Evolutionary conservation across 2,888 invertebrate genomes (phyloP), one percentile per base, ranked within the genome.

Genomic region (Xestia xanthographa): DNA sequence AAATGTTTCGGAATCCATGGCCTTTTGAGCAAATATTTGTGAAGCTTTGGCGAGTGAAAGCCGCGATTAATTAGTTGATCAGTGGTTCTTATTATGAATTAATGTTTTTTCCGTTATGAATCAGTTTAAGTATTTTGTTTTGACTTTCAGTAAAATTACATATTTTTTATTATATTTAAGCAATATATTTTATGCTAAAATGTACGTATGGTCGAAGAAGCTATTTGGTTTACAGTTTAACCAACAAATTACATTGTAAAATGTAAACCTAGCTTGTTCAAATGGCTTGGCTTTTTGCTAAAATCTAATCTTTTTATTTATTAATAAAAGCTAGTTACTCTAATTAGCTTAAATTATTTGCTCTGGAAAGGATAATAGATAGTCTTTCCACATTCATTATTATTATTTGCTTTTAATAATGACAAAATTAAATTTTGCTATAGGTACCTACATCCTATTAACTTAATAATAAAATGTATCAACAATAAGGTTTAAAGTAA

Each of bases 51-150:
- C 53, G 76, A 72, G 60, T 48, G 66, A 26, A 45, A 60, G n/a
- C 79, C 66, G 71, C 73, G 58, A 79, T 80, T 77, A 82, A 78
- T 82, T 71, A 81, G 62, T 66, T n/a, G 45, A 79, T 83, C 87
- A 70, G 70, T 56, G 67, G 76, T 72, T 80, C 80, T 73, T 79
- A 67, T 63, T 70, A 63, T 79, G 79, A 62, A 76, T 67, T 79
- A 70, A 77, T 75, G 66, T 63, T 29, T 34, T 26, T 45, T 56
- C 62, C 38, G 75, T 72, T 73, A 75, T 73, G 75, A 66, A 72
- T 74, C 5, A 43, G 29, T 45, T 38, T 26, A 26, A 17, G 8
- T 14, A n/a, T 26, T 26, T n/a, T 29, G n/a, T 43, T 41, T 34
- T 12, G 14, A 14, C 14, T 22, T 38, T 6, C 48, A 34, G 20